phyloP scores from a whole-genome alignment of 2,888 invertebrate species.

The Cryptosula pallasiana region DNA sequence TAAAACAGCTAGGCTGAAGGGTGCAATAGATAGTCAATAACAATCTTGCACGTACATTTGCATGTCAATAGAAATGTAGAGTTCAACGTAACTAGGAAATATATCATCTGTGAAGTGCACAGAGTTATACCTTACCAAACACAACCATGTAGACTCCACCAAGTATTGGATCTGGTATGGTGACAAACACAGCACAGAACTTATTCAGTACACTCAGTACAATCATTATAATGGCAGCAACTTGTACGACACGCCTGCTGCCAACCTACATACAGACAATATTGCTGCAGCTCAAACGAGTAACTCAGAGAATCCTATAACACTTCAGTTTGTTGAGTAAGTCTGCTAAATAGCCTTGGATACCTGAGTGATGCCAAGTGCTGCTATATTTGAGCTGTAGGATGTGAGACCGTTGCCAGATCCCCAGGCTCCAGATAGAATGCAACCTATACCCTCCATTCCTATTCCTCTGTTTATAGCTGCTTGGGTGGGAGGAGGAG shows the following conservation, averaged over 20 bases:
- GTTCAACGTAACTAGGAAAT: no score
- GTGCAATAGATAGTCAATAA: no score
- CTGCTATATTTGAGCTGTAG: slow-evolving; percentile 80
- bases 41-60: no score
- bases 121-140: slow-evolving; percentile 26
- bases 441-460: slow-evolving; percentile 74
- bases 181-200: slow-evolving; percentile 52
- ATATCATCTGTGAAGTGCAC: neutral
- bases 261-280: slow-evolving; percentile 40
- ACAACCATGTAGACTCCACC: slow-evolving; percentile 38
- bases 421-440: slow-evolving; percentile 76
- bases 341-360: no score
- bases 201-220: slow-evolving; percentile 50
- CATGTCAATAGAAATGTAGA: no score
- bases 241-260: slow-evolving; percentile 49
- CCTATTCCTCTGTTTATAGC: slow-evolving; percentile 69
- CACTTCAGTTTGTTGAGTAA: no score
- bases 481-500: slow-evolving; percentile 75
- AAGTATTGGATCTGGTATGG: slow-evolving; percentile 54
- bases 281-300: no score
- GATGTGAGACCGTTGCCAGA: slow-evolving; percentile 82
- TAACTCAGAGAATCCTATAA: no score
- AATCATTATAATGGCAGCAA: slow-evolving; percentile 49
- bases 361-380: slow-evolving; percentile 75
- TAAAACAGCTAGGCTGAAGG: no score